Conservation (phyloP, 2,888 invertebrate genomes). For the Resseliella maxima region DNA sequence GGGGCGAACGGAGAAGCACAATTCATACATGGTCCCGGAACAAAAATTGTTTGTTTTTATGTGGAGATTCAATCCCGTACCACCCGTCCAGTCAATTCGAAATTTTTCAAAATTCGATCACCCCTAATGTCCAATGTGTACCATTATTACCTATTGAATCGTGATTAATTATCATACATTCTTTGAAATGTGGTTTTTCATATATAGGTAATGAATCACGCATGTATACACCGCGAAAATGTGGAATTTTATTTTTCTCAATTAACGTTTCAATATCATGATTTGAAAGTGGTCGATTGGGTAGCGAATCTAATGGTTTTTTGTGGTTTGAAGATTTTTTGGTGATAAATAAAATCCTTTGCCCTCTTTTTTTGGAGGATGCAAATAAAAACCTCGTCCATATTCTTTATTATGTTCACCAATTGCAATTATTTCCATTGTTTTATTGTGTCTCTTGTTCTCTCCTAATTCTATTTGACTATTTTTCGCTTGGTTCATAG, state of each 20-base stretch:
- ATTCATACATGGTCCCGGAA: no score
- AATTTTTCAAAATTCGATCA: no score
- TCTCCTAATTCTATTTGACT: slow-evolving; percentile 63
- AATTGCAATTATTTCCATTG: slow-evolving; percentile 64
- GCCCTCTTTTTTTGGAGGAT: slow-evolving; percentile 58
- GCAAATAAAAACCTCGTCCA: slow-evolving; percentile 19
- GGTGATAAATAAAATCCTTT: slow-evolving; percentile 63
- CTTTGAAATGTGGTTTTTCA: neutral
- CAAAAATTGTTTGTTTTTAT: no score
- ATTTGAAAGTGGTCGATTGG: slow-evolving; percentile 39
- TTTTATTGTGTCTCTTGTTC: slow-evolving; percentile 63
- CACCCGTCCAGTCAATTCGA: no score
- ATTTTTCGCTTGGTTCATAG: slow-evolving; percentile 63
- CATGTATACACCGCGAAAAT: slow-evolving; percentile 15
- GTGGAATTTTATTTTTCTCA: neutral
- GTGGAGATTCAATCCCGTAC: no score
- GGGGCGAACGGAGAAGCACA: no score
- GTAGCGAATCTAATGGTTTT: slow-evolving; percentile 60
- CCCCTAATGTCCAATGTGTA: slow-evolving; percentile 21
- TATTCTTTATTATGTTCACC: neutral
- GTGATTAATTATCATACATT: slow-evolving; percentile 11
- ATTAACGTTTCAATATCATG: neutral
- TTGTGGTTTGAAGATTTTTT: no score
- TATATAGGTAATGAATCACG: neutral
- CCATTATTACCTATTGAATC: neutral